A percentile compares a stretch with the other conserved stretches of the same genome.
These are phyloP conservation scores for Leptocoma aspasia DNA, from an alignment of 2,113 vertebrate species.

Conservation along the genomic window DNA sequence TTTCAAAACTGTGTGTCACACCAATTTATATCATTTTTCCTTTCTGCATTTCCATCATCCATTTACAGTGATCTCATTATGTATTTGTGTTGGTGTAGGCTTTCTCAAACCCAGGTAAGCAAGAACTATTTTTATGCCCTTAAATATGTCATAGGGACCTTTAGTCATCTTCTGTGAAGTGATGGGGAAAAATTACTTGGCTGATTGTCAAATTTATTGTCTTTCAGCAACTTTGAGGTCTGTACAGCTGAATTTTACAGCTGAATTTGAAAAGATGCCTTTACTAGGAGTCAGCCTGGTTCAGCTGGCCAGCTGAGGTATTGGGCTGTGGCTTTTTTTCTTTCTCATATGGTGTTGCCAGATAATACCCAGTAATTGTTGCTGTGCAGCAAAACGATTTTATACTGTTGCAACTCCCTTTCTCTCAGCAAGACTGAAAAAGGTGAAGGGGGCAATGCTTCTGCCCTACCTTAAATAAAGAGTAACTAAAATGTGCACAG, in stretches of 20 bases:
- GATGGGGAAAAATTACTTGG: not conserved
- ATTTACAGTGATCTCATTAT: not conserved
- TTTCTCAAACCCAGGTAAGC: not conserved
- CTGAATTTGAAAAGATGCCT: not conserved
- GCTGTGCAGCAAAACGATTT: not conserved
- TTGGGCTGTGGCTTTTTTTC: rapidly evolving
- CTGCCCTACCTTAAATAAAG: not conserved
- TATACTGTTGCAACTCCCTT: not conserved
- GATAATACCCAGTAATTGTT: not conserved
- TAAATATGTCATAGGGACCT: not conserved
- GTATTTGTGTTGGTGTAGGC: not conserved
- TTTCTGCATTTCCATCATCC: not conserved
- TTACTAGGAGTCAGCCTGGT: not conserved
- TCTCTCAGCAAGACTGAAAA: not conserved
- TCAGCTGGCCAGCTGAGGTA: not conserved
- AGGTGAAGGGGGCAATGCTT: not conserved
- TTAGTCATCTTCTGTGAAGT: not conserved
- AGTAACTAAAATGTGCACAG: not conserved
- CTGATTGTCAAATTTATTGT: not conserved
- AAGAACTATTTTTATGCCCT: not conserved
- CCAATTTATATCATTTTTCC: not conserved
- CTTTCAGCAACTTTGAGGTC: not conserved
- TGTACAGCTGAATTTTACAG: not conserved
- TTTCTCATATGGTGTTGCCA: not conserved
- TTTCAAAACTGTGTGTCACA: not conserved